Evolutionary conservation across 1,140 invertebrate genomes (phyloP), one percentile per base, ranked within the genome.

Genomic region (Holcopasites calliopsidis): DNA sequence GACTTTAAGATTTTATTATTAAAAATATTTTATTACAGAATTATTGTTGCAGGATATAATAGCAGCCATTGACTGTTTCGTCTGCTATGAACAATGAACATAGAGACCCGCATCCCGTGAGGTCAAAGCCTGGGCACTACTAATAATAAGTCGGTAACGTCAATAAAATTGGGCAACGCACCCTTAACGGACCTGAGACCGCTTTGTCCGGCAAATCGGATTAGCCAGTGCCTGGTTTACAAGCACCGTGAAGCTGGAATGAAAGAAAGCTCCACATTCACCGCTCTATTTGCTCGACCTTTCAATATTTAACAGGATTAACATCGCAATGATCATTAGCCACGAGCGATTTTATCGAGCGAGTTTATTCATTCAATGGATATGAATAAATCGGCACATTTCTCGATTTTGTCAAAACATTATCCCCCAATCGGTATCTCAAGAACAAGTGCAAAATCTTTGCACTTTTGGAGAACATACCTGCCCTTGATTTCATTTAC

Each of bases 291-390:
- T 52, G 4, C 16, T 18, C 35, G 2, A 1, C 7, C 16, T 54
- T 66, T 66, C 33, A 40, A 28, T 54, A 13, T 40, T 21, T 54
- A 66, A 66, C 35, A 54, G 64, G 64, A 66, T 66, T 65, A 65
- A 52, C 47, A 1, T 5, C 10, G 28, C 16, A 49, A 52, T 65
- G 44, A 65, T 65, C 7, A 65, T 38, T 21, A 47, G 26, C 1
- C n/a, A 26, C 33, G 21, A n/a, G n/a, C n/a, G n/a, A n/a, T n/a
- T n/a, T n/a, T n/a, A 65, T 52, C n/a, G 47, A 21, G 2, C 18
- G 0, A 5, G 11, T 8, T 35, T 21, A n/a, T 18, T 31, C 26
- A 23, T 23, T 6, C 42, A 13, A 13, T 4, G 21, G 49, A n/a
- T n/a, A 23, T 50, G 1, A 18, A 13, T 6, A 33, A 44, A 47